Base-by-base conservation (phyloP, 2,113 vertebrate species). In the Microcebus jonahi region DNA sequence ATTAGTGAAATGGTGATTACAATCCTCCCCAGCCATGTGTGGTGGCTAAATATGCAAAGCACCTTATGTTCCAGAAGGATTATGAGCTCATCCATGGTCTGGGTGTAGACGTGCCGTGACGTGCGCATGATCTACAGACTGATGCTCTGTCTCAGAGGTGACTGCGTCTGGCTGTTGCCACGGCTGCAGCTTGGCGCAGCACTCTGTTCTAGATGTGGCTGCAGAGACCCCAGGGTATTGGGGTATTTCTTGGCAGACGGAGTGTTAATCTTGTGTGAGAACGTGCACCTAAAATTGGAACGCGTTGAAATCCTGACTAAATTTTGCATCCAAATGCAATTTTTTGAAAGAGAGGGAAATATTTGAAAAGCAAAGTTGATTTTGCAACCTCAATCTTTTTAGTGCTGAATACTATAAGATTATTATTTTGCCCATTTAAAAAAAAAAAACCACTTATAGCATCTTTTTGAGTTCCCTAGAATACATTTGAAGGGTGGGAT, bases 21-120 rank as follows among this genome's bases (percentile, higher is more conserved):
- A 67, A 34, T 57, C 53, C 48, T 97, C 88, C 65, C 50, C 82
- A 86, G 75, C 88, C 95, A 75, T 93, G 92, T 92, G 91, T 88
- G 21, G 36, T 96, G 71, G 48, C 90, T 97, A 88, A 96, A 97
- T 97, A 96, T 96, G 96, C 97, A 97, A 96, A 98, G 92, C 79
- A 87, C 95, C 96, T 97, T 97, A 95, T 97, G 94, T 92, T 97
- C 87, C 97, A 96, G 93, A 92, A 97, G 92, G 95, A 90, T 98
- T 97, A 97, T 97, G 96, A 97, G 95, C 92, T 96, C 94, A 75
- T 96, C 92, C 45, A 3, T 95, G 97, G 97, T 75, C 96, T 95
- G 91, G 88, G 97, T 97, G 83, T 97, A 93, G 88, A 90, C 67
- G 95, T 5, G 0, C 42, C 92, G 87, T 85, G 96, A 97, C n/a